Conservation (phyloP, 2,113 vertebrate genomes). For the Chrysochloris asiatica region DNA sequence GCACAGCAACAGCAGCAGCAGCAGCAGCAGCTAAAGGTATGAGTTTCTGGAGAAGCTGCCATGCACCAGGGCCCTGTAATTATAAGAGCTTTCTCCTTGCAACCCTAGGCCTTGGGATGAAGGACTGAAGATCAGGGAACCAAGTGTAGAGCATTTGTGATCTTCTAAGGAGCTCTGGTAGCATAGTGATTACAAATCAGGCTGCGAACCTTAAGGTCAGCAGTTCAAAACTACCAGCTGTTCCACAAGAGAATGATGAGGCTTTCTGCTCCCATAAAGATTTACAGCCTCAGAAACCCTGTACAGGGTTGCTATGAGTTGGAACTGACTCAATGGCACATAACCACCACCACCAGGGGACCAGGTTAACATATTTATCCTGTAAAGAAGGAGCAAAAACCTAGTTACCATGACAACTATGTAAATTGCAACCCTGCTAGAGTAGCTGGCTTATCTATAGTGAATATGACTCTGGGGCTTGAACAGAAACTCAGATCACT, state of each 20-base stretch:
- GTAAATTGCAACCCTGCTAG: background rate
- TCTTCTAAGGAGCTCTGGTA: no score
- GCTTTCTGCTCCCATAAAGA: no score
- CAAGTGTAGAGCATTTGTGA: background rate
- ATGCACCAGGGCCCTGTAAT: background rate
- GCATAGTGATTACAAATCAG: no score
- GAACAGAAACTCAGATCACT: background rate
- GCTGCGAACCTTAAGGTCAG: no score
- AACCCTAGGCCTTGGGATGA: conserved; percentile 10
- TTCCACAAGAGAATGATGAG: no score
- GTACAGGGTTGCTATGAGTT: no score
- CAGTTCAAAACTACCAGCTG: no score
- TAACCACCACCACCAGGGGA: no score
- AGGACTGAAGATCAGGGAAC: background rate
- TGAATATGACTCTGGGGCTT: background rate
- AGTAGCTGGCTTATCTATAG: background rate
- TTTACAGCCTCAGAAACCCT: no score
- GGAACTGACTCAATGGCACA: no score
- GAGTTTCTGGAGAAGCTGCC: conserved; percentile 30
- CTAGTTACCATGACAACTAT: background rate
- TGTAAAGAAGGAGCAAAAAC: conserved; percentile 26
- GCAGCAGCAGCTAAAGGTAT: conserved; percentile 46
- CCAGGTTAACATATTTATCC: conserved; percentile 16
- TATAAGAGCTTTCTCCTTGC: conserved; percentile 7
- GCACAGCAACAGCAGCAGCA: conserved; percentile 14